Evolutionary conservation across 2,888 invertebrate genomes (phyloP).

Genomic region (Aethes cnicana): DNA sequence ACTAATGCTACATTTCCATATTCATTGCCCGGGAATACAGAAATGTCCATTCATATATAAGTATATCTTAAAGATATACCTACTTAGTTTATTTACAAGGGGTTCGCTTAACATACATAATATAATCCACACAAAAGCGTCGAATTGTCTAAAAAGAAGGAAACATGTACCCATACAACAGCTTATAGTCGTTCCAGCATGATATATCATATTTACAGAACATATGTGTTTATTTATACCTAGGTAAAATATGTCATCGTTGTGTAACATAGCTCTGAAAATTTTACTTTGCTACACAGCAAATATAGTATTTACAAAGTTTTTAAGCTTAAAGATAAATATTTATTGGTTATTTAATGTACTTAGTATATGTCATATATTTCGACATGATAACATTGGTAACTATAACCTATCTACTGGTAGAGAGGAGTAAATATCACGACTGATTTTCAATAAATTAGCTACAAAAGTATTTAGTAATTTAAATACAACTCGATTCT

Average conservation of each 20-base stretch:
- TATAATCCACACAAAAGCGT: conserved; percentile 5
- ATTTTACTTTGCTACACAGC: too few relatives aligned
- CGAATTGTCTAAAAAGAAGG: conserved; percentile 12
- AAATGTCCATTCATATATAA: conserved; percentile 44
- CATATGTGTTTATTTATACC: conserved; percentile 46
- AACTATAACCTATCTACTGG: too few relatives aligned
- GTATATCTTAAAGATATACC: conserved; percentile 33
- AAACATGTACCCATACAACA: conserved; percentile 13
- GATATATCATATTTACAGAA: too few relatives aligned
- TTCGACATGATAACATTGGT: too few relatives aligned
- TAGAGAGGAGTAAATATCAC: too few relatives aligned
- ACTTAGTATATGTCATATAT: too few relatives aligned
- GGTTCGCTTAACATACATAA: conserved; percentile 25
- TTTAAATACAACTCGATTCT: too few relatives aligned
- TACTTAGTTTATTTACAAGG: conserved; percentile 35
- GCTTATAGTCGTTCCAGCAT: conserved; percentile 63
- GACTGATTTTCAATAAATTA: too few relatives aligned
- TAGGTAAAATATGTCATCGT: conserved; percentile 39
- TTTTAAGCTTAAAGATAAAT: background rate
- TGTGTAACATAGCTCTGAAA: conserved; percentile 32
- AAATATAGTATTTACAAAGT: background rate
- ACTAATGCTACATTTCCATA: conserved; percentile 55
- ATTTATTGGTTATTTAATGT: too few relatives aligned
- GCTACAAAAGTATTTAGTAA: too few relatives aligned
- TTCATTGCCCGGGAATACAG: conserved; percentile 75